These are phyloP conservation scores for Gephyroberyx darwinii DNA, from an alignment of 2,797 vertebrate genomes.

Conservation along the genomic window DNA sequence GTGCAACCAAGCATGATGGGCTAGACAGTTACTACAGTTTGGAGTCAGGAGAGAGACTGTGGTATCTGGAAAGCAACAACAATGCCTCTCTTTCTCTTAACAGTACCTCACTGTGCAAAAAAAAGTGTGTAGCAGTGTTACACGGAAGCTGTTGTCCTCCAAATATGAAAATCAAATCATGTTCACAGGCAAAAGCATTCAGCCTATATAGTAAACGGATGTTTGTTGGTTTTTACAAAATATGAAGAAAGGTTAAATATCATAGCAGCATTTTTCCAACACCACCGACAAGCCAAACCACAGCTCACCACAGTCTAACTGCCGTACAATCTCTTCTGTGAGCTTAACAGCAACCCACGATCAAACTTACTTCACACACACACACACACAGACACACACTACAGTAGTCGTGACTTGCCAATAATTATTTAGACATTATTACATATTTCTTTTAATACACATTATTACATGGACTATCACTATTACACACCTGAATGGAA, in stretches of 20 bases:
- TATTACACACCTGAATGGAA: slow-evolving; percentile 30
- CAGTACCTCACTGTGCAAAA: background rate
- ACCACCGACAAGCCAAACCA: slow-evolving; percentile 32
- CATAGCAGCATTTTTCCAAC: slow-evolving; percentile 25
- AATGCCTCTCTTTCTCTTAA: background rate
- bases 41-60: slow-evolving; percentile 34
- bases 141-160: slow-evolving; percentile 7
- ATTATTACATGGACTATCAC: slow-evolving; percentile 2
- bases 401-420: too few species aligned
- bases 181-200: background rate
- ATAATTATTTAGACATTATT: too few species aligned
- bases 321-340: slow-evolving; percentile 29
- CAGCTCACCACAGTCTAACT: slow-evolving; percentile 30
- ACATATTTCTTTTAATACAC: background rate
- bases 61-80: slow-evolving; percentile 30
- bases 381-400: background rate
- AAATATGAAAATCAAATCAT: background rate
- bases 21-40: slow-evolving; percentile 38
- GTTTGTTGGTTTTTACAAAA: background rate
- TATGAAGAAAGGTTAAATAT: background rate
- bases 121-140: background rate
- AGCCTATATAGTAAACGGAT: too few species aligned
- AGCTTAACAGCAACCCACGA: slow-evolving; percentile 32
- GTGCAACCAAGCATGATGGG: slow-evolving; percentile 21
- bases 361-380: slow-evolving; percentile 22